phyloP scores from a whole-genome alignment of 2,888 invertebrate species.

The Orthosia gothica region DNA sequence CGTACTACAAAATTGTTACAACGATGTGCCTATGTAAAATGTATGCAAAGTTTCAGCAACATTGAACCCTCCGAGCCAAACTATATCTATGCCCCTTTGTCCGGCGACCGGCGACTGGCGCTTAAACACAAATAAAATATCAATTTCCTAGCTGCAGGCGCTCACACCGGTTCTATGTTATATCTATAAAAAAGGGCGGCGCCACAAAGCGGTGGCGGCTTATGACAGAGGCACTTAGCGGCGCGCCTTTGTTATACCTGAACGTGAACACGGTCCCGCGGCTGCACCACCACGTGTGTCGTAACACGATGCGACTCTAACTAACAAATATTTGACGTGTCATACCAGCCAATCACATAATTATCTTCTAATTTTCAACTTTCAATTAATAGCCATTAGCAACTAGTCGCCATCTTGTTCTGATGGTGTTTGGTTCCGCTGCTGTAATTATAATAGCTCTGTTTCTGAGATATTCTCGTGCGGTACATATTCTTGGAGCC shows the following conservation, averaged over 20 bases:
- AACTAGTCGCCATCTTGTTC: neutral
- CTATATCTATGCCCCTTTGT: neutral
- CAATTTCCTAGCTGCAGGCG: constrained; percentile 12
- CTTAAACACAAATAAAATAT: constrained; percentile 41
- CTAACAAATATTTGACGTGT: neutral
- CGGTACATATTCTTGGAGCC: neutral
- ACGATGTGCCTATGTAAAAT: neutral
- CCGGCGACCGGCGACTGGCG: neutral
- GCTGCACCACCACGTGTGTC: neutral
- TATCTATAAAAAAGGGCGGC: constrained; percentile 15
- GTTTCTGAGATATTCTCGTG: constrained; percentile 1
- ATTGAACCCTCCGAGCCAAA: neutral
- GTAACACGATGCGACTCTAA: neutral
- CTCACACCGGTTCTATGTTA: constrained; percentile 7
- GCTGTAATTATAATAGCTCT: constrained; percentile 14
- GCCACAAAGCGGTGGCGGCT: constrained; percentile 21
- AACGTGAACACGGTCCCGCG: neutral
- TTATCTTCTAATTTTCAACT: neutral
- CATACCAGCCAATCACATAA: neutral
- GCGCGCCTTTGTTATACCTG: constrained; percentile 8
- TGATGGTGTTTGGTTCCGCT: constrained; percentile 13
- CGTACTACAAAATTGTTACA: neutral
- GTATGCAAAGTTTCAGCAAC: constrained; percentile 7
- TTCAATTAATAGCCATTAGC: neutral
- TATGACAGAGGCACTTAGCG: neutral